Conservation (phyloP, 2,888 invertebrate species). For the Drosophila percnosoma region DNA sequence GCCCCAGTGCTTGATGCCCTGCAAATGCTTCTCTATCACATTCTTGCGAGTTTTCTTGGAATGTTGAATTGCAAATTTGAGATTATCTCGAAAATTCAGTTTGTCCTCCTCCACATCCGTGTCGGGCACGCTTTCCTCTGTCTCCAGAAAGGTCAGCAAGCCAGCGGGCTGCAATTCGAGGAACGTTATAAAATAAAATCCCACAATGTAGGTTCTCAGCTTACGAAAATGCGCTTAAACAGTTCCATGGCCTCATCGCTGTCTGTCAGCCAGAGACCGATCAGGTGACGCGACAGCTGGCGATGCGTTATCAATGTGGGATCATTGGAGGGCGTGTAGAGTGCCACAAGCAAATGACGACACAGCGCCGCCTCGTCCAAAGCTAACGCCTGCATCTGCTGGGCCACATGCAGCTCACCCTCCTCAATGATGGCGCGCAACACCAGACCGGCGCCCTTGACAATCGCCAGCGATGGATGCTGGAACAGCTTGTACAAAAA, state of each 20-base stretch:
- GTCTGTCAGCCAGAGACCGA: constrained; percentile 98
- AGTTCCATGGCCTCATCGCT: constrained; percentile 96
- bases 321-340: constrained; percentile 94
- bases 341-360: constrained; percentile 94
- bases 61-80: constrained; percentile 95
- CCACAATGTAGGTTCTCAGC: constrained; percentile 38
- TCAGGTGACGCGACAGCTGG: constrained; percentile 96
- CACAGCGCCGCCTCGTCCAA: constrained; percentile 98
- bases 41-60: constrained; percentile 89
- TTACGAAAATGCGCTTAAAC: constrained; percentile 94
- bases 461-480: constrained; percentile 98
- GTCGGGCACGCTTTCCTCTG: constrained; percentile 90
- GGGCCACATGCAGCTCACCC: constrained; percentile 95
- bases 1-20: constrained; percentile 89
- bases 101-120: constrained; percentile 89
- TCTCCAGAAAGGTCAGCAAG: constrained; percentile 94
- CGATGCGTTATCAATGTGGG: constrained; percentile 92
- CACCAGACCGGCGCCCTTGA: constrained; percentile 98
- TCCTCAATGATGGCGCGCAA: constrained; percentile 99
- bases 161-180: constrained; percentile 92
- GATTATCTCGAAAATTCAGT: constrained; percentile 94
- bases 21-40: constrained; percentile 93
- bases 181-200: neutral
- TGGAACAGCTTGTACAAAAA: constrained; percentile 92
- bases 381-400: constrained; percentile 97